Base-by-base conservation (phyloP, 2,888 invertebrate species). In the Hyposoter didymator region DNA sequence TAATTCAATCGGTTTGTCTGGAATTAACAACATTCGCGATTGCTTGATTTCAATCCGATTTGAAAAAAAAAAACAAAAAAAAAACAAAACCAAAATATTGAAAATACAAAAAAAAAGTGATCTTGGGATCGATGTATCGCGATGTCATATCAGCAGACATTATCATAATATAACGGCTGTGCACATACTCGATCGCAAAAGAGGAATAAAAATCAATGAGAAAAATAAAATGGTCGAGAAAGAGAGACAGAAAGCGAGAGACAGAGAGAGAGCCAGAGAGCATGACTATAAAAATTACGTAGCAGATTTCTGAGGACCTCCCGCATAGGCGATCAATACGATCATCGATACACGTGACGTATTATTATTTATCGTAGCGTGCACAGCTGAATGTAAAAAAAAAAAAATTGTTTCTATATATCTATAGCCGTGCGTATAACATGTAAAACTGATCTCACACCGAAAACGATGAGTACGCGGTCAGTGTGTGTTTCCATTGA, bases 231-330 rank as follows among this genome's bases (percentile, higher is more conserved):
- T 28, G 39, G 59, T 59, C 19, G 19, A 62, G 74, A 74, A 59
- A 59, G 59, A 32, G 72, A 85, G 76, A 28, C 1, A 28, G 28
- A 28, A 2, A 28, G 28, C 1, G 28, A 28, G 28, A 28, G 28
- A 28, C 1, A 52, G 70, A 78, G 76, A 72, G 84, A 62, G 39
- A 39, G 1, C 39, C 7, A 84, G 78, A 74, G 69, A 87, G 89
- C 88, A 89, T 89, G 90, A 90, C 89, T 91, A 87, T 90, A 91
- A 93, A 92, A 92, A 91, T 93, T 93, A 92, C 93, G 90, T 90
- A 88, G 92, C 93, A 89, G 90, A 93, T 93, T 92, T 92, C 91
- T 90, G 80, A 73, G 90, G 93, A 92, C 93, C 93, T 93, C 93
- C 92, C 93, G 92, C 91, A 87, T 80, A 89, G 85, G 39, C 85